A percentile compares a stretch with the other conserved stretches of the same genome.
Evolutionary conservation across 2,888 invertebrate species (phyloP).

Genomic region (Panorpa germanica): DNA sequence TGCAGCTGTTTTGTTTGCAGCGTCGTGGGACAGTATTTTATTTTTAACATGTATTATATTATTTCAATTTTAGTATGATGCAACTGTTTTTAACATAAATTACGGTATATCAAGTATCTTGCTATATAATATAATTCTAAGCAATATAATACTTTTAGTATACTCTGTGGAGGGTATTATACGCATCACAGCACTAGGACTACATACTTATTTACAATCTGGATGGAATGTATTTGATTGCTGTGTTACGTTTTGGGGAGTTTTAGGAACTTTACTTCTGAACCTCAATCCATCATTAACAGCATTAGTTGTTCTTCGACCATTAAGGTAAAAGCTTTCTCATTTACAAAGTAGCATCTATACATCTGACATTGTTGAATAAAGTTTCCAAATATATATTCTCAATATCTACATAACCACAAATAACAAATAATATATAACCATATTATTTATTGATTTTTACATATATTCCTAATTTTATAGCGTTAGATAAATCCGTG

Average conservation of each 20-base stretch:
- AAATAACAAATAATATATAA: slow-evolving; percentile 14
- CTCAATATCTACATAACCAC: no score
- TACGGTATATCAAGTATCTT: no score
- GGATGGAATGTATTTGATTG: slow-evolving; percentile 78
- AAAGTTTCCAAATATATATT: no score
- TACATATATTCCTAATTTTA: not conserved
- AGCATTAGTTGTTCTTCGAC: slow-evolving; percentile 53
- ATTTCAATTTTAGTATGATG: no score
- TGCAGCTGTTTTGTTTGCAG: no score
- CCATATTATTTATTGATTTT: slow-evolving; percentile 4
- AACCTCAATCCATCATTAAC: slow-evolving; percentile 46
- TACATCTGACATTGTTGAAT: no score
- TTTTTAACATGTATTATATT: no score
- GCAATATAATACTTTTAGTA: no score
- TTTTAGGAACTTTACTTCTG: slow-evolving; percentile 46
- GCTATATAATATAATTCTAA: no score
- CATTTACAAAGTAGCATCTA: slow-evolving; percentile 17
- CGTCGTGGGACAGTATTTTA: no score
- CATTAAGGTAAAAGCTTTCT: slow-evolving; percentile 30
- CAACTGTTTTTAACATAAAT: no score
- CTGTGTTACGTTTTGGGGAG: slow-evolving; percentile 42
- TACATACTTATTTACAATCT: slow-evolving; percentile 50
- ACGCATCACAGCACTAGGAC: slow-evolving; percentile 54
- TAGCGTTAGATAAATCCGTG: not conserved
- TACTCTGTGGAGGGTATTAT: slow-evolving; percentile 55